Evolutionary conservation across 2,113 vertebrate genomes (phyloP).

Genomic region (Isurus oxyrinchus): DNA sequence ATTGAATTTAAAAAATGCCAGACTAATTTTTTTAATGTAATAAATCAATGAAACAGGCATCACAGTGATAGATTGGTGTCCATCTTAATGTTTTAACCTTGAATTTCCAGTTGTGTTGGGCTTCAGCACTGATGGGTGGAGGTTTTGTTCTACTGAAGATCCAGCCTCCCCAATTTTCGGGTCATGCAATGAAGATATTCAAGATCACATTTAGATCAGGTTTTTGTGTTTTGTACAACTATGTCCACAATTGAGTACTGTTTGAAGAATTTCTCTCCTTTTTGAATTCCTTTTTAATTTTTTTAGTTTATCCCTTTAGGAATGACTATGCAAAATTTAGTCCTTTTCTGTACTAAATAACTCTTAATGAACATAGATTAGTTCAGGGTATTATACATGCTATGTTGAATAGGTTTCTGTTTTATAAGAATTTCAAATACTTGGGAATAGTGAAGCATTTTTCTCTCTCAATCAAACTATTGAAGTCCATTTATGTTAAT

Average conservation of each 20-base stretch:
- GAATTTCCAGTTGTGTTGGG: neutral
- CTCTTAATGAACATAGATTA: neutral
- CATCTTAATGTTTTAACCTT: neutral
- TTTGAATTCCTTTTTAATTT: neutral
- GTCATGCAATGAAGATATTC: neutral
- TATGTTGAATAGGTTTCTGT: neutral
- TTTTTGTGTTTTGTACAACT: neutral
- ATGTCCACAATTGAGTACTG: neutral
- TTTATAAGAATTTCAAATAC: neutral
- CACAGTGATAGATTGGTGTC: neutral
- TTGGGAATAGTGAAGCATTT: conserved; percentile 17
- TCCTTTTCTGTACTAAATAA: neutral
- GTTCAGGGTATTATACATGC: neutral
- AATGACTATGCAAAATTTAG: too few relatives aligned
- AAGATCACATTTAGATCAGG: neutral
- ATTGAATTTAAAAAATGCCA: neutral
- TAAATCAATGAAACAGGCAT: neutral
- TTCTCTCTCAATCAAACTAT: neutral
- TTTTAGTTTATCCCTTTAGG: neutral
- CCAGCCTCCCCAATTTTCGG: neutral
- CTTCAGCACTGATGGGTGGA: neutral
- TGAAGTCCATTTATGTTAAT: conserved; percentile 12
- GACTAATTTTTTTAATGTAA: neutral
- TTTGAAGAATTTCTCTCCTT: neutral
- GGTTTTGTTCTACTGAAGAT: neutral